Evolutionary conservation across 2,113 vertebrate species (phyloP).

Genomic region (Daubentonia madagascariensis): DNA sequence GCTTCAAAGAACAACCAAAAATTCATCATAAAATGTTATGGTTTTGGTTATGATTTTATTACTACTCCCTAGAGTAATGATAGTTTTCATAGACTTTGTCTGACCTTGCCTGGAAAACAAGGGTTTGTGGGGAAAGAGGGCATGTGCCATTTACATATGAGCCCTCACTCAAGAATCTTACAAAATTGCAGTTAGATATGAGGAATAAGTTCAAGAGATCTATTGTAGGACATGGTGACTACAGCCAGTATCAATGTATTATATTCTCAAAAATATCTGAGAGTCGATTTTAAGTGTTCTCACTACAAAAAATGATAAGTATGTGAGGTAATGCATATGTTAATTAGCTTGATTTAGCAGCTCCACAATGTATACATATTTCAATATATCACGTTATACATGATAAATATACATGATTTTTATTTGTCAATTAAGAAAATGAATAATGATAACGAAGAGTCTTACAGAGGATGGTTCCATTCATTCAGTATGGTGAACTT

Average conservation of each 20-base stretch:
- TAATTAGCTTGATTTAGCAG: background rate
- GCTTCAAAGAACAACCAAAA: background rate
- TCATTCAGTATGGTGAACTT: background rate
- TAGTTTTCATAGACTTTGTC: background rate
- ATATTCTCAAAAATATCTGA: background rate
- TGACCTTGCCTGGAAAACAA: background rate
- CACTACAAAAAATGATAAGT: background rate
- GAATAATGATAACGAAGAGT: background rate
- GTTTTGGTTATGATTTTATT: background rate
- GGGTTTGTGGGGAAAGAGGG: background rate
- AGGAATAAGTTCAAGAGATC: background rate
- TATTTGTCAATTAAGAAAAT: background rate
- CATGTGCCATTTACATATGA: background rate
- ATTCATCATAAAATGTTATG: background rate
- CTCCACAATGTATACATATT: background rate
- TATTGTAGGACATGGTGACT: background rate
- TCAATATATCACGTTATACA: background rate
- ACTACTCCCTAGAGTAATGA: background rate
- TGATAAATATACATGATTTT: background rate
- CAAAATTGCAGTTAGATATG: background rate
- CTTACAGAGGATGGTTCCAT: background rate
- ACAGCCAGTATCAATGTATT: background rate
- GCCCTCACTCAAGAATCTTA: background rate
- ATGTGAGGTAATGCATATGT: background rate
- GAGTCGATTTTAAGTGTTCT: background rate